phyloP scores from a whole-genome alignment of 1,140 invertebrate genomes.

The Caenorhabditis brenneri region DNA sequence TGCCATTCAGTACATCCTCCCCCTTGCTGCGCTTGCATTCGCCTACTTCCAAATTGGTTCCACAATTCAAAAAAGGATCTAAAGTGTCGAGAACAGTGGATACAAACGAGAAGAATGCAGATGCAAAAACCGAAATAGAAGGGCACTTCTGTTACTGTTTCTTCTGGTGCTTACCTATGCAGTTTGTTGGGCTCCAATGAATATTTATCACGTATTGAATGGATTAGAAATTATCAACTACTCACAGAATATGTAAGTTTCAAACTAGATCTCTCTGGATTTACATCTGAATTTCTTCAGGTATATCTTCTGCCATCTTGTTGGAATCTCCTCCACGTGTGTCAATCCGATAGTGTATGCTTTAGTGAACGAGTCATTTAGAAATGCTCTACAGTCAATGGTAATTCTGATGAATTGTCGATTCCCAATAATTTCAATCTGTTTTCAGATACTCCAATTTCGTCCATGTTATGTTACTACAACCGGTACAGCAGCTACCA shows the following conservation, averaged over 20 bases:
- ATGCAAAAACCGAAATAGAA: constrained; percentile 56
- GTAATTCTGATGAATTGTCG: background rate
- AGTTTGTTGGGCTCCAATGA: constrained; percentile 67
- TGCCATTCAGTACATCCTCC: constrained; percentile 68
- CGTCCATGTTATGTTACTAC: constrained; percentile 58
- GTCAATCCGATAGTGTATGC: constrained; percentile 69
- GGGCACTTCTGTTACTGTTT: constrained; percentile 65
- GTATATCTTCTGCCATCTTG: constrained; percentile 68
- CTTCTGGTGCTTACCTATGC: constrained; percentile 66
- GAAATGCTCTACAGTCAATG: constrained; percentile 47
- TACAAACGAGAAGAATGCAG: constrained; percentile 47
- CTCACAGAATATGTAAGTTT: constrained; percentile 65
- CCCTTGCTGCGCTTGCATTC: constrained; percentile 65
- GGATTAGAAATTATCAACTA: constrained; percentile 69
- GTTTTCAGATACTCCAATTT: constrained; percentile 53
- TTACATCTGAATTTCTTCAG: constrained; percentile 38
- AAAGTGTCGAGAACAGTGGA: constrained; percentile 63
- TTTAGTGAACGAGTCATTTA: constrained; percentile 63
- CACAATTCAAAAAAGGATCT: constrained; percentile 64
- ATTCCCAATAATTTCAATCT: background rate
- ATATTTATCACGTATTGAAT: constrained; percentile 69
- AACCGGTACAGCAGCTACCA: constrained; percentile 17
- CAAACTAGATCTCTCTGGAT: no score
- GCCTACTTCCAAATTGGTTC: constrained; percentile 70
- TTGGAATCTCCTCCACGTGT: constrained; percentile 68